Evolutionary conservation across 2,113 vertebrate genomes (phyloP).

Genomic region (Ahaetulla prasina): DNA sequence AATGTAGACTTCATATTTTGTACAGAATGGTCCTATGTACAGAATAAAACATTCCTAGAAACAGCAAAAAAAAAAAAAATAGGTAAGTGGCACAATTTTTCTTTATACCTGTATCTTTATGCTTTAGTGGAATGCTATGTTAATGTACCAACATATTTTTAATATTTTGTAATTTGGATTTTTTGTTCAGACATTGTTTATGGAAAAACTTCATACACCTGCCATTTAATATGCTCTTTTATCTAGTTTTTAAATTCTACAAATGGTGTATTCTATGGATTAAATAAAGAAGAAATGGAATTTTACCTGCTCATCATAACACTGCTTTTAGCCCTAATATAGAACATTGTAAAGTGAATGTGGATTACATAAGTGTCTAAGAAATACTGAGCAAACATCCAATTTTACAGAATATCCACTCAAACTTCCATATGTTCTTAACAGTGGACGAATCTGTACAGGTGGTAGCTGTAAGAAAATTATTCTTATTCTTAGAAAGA

Average conservation of each 20-base stretch:
- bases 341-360: neutral
- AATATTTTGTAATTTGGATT: conserved; percentile 75
- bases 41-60: conserved; percentile 83
- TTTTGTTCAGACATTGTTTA: conserved; percentile 76
- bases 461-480: neutral
- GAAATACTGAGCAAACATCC: neutral
- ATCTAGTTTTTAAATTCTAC: conserved; percentile 69
- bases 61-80: conserved; percentile 57
- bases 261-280: conserved; percentile 74
- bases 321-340: conserved; percentile 48
- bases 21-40: conserved; percentile 95
- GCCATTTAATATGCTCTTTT: conserved; percentile 77
- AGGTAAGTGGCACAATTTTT: conserved; percentile 80
- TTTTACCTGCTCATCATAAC: conserved; percentile 69
- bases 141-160: conserved; percentile 74
- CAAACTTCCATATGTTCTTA: neutral
- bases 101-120: conserved; percentile 72
- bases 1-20: conserved; percentile 99
- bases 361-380: neutral
- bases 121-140: conserved; percentile 72
- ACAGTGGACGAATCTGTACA: neutral
- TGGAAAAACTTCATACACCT: conserved; percentile 71
- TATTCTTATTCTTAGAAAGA: neutral
- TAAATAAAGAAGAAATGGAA: conserved; percentile 76
- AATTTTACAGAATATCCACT: neutral